Conservation (phyloP, 2,113 vertebrate species). For the Callipepla squamata region DNA sequence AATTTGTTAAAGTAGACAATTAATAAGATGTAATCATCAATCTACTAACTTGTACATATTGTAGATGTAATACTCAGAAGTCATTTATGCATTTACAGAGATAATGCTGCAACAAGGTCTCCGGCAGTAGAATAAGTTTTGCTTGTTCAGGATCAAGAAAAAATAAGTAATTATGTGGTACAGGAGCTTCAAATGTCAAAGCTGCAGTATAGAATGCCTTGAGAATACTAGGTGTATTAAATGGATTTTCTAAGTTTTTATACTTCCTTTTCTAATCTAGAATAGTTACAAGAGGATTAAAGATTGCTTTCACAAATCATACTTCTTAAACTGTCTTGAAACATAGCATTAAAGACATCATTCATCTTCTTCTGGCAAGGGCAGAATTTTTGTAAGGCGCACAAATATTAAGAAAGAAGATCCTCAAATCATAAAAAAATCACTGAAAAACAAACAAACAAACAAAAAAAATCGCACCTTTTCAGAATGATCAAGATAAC, state of each 20-base stretch:
- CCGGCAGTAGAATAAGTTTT: neutral
- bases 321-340: slow-evolving; percentile 2
- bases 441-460: neutral
- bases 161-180: neutral
- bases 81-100: neutral
- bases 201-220: neutral
- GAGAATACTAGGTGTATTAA: slow-evolving; percentile 27
- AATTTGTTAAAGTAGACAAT: neutral
- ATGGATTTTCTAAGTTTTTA: slow-evolving; percentile 8
- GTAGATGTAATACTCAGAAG: neutral
- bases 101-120: neutral
- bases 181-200: neutral
- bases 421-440: neutral
- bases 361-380: neutral
- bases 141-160: neutral
- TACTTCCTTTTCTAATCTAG: slow-evolving; percentile 13
- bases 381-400: neutral
- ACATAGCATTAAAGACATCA: slow-evolving; percentile 25
- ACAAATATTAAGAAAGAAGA: slow-evolving; percentile 12
- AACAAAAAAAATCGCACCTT: neutral
- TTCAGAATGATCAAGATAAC: neutral
- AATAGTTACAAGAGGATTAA: slow-evolving; percentile 44
- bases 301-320: slow-evolving; percentile 42
- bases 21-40: neutral
- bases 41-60: neutral